These are phyloP conservation scores for Polyploca ridens DNA, from an alignment of 2,888 invertebrate genomes.

Conservation along the genomic window DNA sequence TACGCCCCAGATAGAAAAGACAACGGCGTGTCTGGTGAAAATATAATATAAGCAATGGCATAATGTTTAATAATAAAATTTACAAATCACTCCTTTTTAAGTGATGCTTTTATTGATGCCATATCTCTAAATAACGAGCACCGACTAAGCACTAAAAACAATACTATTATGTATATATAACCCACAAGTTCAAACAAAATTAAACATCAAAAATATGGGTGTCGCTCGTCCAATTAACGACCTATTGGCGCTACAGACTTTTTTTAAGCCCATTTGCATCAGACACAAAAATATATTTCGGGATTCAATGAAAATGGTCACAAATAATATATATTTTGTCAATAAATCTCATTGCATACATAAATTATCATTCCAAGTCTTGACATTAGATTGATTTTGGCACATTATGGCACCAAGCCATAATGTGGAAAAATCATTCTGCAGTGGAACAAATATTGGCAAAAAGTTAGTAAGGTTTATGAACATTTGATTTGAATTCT, in stretches of 20 bases:
- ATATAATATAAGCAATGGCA: not conserved
- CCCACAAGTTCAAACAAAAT: no score
- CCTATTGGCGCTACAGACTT: not conserved
- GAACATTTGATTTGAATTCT: no score
- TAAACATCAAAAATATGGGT: not conserved
- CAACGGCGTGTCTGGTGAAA: not conserved
- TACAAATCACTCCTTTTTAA: no score
- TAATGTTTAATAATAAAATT: not conserved
- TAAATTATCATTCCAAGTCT: not conserved
- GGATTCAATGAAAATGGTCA: not conserved
- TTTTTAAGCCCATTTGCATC: not conserved
- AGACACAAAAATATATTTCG: not conserved
- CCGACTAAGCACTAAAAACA: no score
- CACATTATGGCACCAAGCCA: no score
- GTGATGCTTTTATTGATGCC: no score
- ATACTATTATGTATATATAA: not conserved
- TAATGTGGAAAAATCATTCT: no score
- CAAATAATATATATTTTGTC: not conserved
- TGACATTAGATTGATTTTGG: no score
- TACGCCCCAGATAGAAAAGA: slow-evolving; percentile 19
- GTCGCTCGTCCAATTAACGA: not conserved
- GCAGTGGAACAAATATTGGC: no score
- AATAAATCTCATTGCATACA: not conserved
- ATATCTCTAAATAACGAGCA: no score
- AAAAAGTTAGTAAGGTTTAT: no score